A percentile compares a stretch with the other conserved stretches of the same genome.
Evolutionary conservation across 2,113 vertebrate genomes (phyloP).

Genomic region (Leptosomus discolor): DNA sequence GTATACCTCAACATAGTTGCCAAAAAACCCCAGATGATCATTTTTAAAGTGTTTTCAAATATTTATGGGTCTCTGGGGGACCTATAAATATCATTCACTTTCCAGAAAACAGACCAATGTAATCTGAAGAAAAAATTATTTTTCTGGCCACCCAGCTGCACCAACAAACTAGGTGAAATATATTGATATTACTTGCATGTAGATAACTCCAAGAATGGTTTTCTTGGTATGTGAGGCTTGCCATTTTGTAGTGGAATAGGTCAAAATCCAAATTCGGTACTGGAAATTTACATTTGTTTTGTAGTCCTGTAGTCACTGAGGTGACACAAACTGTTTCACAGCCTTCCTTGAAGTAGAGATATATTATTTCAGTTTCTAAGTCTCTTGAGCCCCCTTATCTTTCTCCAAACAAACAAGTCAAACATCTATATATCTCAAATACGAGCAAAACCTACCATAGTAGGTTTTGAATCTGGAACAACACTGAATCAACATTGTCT

Average conservation of each 20-base stretch:
- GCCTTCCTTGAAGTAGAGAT: neutral
- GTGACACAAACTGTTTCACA: neutral
- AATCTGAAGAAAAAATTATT: conserved; percentile 29
- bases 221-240: neutral
- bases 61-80: conserved; percentile 22
- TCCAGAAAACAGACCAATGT: conserved; percentile 18
- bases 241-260: neutral
- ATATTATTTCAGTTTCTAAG: neutral
- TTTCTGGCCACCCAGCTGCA: conserved; percentile 26
- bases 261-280: neutral
- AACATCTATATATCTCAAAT: neutral
- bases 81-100: neutral
- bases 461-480: too few relatives aligned
- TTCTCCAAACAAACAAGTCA: neutral
- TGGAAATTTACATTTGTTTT: neutral
- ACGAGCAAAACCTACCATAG: neutral
- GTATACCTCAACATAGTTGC: neutral
- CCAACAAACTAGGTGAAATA: neutral
- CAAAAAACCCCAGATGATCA: conserved; percentile 24
- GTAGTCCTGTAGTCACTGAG: neutral
- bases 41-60: conserved; percentile 43
- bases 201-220: neutral
- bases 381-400: neutral
- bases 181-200: neutral
- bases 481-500: neutral